A percentile compares a stretch with the other conserved stretches of the same genome.
phyloP scores from a whole-genome alignment of 2,797 vertebrate species.

The Tenualosa ilisha region DNA sequence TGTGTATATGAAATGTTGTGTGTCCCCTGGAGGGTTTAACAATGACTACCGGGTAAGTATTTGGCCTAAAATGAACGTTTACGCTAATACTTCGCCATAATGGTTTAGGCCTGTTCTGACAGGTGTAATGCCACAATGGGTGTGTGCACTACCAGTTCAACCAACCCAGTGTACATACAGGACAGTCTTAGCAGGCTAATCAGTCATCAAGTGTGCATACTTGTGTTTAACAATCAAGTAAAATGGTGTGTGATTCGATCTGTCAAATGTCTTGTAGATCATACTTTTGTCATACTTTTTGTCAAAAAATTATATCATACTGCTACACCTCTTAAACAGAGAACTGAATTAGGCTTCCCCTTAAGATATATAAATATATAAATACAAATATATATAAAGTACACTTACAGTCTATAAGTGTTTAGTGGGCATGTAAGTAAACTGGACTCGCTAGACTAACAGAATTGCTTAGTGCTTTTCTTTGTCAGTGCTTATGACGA shows the following conservation, averaged over 20 bases:
- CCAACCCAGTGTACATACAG: background rate
- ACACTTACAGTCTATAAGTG: background rate
- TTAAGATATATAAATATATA: background rate
- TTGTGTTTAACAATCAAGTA: background rate
- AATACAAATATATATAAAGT: background rate
- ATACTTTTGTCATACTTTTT: background rate
- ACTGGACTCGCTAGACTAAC: background rate
- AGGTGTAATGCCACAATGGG: slow-evolving; percentile 2
- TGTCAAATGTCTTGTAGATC: background rate
- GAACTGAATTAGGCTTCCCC: background rate
- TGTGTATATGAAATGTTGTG: background rate
- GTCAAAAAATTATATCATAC: background rate
- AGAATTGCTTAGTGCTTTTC: slow-evolving; percentile 18
- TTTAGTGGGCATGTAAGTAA: background rate
- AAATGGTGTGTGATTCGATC: background rate
- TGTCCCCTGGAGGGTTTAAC: background rate
- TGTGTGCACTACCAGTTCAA: background rate
- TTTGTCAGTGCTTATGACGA: background rate
- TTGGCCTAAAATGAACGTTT: background rate
- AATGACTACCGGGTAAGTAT: background rate
- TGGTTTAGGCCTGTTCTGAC: background rate
- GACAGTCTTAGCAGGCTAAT: background rate
- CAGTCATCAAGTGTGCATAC: background rate
- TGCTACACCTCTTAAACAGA: background rate
- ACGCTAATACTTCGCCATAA: background rate